Evolutionary conservation across 2,113 vertebrate genomes (phyloP).

Genomic region (Gavia stellata): DNA sequence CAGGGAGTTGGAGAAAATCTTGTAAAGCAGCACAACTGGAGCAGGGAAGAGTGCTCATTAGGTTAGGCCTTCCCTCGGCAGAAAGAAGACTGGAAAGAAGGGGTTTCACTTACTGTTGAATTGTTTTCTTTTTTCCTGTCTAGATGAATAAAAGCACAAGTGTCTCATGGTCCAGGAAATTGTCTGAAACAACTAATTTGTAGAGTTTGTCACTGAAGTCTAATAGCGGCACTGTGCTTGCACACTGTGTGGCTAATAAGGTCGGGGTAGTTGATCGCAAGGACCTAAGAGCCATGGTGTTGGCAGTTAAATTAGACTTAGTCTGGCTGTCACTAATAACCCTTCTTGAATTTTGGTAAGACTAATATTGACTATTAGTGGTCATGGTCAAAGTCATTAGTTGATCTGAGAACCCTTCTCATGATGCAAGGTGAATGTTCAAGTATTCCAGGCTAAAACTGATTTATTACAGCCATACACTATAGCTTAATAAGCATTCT

Average conservation of each 20-base stretch:
- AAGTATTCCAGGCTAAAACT: not conserved
- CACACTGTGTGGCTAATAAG: not conserved
- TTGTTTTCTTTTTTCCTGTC: not conserved
- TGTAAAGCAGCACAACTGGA: not conserved
- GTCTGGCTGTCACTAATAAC: not conserved
- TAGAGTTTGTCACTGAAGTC: not conserved
- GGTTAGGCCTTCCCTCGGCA: not conserved
- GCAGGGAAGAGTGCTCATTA: not conserved
- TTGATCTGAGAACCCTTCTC: not conserved
- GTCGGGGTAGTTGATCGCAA: not conserved
- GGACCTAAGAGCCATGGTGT: not conserved
- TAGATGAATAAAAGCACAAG: not conserved
- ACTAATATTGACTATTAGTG: not conserved
- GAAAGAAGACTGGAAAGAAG: not conserved
- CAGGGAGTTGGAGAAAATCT: not conserved
- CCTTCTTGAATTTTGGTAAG: not conserved
- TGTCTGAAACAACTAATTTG: not conserved
- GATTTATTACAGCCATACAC: not conserved
- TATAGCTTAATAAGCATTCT: not conserved
- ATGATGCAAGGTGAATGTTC: not conserved
- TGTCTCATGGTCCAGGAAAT: not conserved
- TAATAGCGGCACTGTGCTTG: not conserved
- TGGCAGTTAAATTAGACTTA: not conserved
- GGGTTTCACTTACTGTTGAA: not conserved
- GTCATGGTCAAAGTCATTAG: not conserved